Evolutionary conservation across 2,888 invertebrate species (phyloP).

Genomic region (Margaritifera margaritifera): DNA sequence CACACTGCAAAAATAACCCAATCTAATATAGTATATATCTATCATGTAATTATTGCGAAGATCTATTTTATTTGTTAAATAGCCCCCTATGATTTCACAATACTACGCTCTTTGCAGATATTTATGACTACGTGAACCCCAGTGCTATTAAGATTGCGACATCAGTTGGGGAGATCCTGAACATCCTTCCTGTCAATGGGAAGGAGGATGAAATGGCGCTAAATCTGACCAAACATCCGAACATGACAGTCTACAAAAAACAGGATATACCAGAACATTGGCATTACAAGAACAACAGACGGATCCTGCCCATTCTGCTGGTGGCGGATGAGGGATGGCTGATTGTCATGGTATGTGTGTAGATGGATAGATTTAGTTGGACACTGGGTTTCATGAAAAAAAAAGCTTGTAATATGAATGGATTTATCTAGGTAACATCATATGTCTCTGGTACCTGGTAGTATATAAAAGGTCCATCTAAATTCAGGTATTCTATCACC

Average conservation of each 20-base stretch:
- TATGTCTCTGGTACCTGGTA: no score
- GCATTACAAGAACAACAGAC: conserved; percentile 78
- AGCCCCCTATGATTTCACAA: conserved; percentile 2
- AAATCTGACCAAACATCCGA: conserved; percentile 33
- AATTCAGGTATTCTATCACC: no score
- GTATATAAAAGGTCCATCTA: no score
- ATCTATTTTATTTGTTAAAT: no score
- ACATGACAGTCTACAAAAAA: conserved; percentile 76
- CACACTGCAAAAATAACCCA: no score
- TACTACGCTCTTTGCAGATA: conserved; percentile 7
- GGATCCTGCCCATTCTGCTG: conserved; percentile 79
- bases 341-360: conserved; percentile 43
- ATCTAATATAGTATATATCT: no score
- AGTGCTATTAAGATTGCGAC: conserved; percentile 29
- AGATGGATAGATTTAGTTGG: no score
- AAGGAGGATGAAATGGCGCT: conserved; percentile 38
- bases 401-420: no score
- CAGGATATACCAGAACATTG: conserved; percentile 78
- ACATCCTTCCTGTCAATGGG: conserved; percentile 38
- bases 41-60: no score
- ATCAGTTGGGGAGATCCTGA: conserved; percentile 36
- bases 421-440: no score
- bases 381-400: no score
- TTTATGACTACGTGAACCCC: conserved; percentile 32
- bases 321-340: conserved; percentile 79